A percentile compares a stretch with the other conserved stretches of the same genome.
Evolutionary conservation across 2,888 invertebrate species (phyloP).

Genomic region (Germaria angustata): DNA sequence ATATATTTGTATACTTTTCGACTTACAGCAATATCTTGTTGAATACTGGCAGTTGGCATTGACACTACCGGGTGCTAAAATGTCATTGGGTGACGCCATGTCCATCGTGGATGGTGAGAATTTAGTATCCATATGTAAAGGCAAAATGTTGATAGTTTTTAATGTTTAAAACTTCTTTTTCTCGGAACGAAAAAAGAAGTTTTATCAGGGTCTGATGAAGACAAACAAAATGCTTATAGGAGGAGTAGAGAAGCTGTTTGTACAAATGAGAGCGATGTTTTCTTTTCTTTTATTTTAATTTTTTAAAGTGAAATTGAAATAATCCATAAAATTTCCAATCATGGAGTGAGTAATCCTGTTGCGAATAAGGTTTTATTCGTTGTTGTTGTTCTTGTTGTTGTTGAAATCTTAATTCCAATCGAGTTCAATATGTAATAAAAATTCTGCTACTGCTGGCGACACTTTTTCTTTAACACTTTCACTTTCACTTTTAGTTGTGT

Average conservation of each 20-base stretch:
- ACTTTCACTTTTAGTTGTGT: slow-evolving; percentile 65
- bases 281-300: neutral
- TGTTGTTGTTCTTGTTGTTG: slow-evolving; percentile 7
- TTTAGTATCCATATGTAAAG: slow-evolving; percentile 60
- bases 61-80: slow-evolving; percentile 77
- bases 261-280: neutral
- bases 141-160: slow-evolving; percentile 61
- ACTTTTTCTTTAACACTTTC: slow-evolving; percentile 63
- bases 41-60: slow-evolving; percentile 80
- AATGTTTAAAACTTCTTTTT: slow-evolving; percentile 59
- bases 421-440: slow-evolving; percentile 40
- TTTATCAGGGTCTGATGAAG: slow-evolving; percentile 33
- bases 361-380: slow-evolving; percentile 1
- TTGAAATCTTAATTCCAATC: slow-evolving; percentile 28
- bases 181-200: slow-evolving; percentile 49
- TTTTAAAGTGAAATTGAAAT: slow-evolving; percentile 29
- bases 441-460: slow-evolving; percentile 21
- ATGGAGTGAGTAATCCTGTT: slow-evolving; percentile 22
- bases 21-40: slow-evolving; percentile 81
- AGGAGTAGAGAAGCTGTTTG: slow-evolving; percentile 13
- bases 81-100: slow-evolving; percentile 78
- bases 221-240: slow-evolving; percentile 6
- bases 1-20: too few relatives aligned
- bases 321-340: slow-evolving; percentile 40
- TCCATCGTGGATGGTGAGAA: slow-evolving; percentile 68